phyloP scores from a whole-genome alignment of 1,140 invertebrate species.

The Euwallacea fornicatus region DNA sequence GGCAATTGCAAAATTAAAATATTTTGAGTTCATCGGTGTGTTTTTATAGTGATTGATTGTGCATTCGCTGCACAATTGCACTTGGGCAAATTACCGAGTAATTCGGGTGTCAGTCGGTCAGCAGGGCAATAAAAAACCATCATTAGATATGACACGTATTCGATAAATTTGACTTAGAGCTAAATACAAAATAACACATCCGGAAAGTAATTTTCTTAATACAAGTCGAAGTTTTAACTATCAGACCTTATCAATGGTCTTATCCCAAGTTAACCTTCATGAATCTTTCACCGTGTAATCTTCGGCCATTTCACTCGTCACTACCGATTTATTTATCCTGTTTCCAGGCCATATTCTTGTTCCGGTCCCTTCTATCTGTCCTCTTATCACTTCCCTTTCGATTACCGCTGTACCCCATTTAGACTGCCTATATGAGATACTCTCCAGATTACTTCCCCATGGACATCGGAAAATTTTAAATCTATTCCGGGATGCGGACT shows the following conservation, averaged over 20 bases:
- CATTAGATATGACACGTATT: too few species aligned
- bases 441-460: not conserved
- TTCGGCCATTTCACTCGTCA: constrained; percentile 41
- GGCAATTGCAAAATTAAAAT: too few species aligned
- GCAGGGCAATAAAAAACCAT: too few species aligned
- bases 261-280: not conserved
- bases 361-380: constrained; percentile 43
- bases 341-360: constrained; percentile 48
- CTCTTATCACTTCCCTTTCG: constrained; percentile 45
- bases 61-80: too few species aligned
- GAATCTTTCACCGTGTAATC: constrained; percentile 16
- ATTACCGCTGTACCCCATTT: constrained; percentile 42
- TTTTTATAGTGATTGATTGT: too few species aligned
- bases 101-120: too few species aligned
- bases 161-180: too few species aligned
- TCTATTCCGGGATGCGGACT: not conserved
- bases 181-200: too few species aligned
- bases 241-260: not conserved
- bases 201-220: too few species aligned
- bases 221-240: not conserved
- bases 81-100: too few species aligned
- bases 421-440: not conserved
- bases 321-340: constrained; percentile 47
- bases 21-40: too few species aligned
- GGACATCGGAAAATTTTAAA: not conserved